A percentile compares a stretch with the other conserved stretches of the same genome.
phyloP scores from a whole-genome alignment of 2,888 invertebrate species.

The Agriopis aurantiaria region DNA sequence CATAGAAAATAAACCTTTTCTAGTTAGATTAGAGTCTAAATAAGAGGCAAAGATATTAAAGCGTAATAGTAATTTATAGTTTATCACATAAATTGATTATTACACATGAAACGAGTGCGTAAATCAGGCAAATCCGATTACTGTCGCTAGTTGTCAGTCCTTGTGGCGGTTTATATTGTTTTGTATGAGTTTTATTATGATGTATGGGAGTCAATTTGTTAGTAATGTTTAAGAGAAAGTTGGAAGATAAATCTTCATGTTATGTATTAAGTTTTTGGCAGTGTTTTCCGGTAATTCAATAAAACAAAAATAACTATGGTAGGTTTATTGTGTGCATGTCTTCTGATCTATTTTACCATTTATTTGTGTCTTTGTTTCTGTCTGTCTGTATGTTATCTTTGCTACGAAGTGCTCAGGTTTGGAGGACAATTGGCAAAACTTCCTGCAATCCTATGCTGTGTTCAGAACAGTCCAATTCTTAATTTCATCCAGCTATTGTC shows the following conservation, averaged over 20 bases:
- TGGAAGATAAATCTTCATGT: conserved; percentile 2
- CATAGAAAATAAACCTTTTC: conserved; percentile 38
- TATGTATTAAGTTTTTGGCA: background rate
- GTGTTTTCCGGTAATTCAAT: background rate
- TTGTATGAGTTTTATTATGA: conserved; percentile 52
- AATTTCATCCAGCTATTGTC: too few relatives aligned
- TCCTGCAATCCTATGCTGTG: too few relatives aligned
- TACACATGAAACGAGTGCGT: conserved; percentile 71
- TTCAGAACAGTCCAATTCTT: too few relatives aligned
- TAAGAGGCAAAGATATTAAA: conserved; percentile 24
- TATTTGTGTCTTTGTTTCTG: background rate
- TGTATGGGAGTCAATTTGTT: conserved; percentile 41
- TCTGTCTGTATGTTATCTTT: background rate
- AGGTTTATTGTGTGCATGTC: background rate
- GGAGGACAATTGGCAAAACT: too few relatives aligned
- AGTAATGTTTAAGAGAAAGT: conserved; percentile 14
- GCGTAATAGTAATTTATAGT: conserved; percentile 76
- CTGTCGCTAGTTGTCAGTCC: conserved; percentile 42
- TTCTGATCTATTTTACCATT: background rate
- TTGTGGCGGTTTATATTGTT: conserved; percentile 53
- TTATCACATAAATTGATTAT: conserved; percentile 79
- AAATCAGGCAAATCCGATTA: conserved; percentile 76
- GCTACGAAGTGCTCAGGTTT: too few relatives aligned
- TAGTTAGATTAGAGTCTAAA: conserved; percentile 21
- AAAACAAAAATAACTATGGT: background rate